Evolutionary conservation across 2,888 invertebrate genomes (phyloP), one percentile per base, ranked within the genome.

Genomic region (Eupithecia vulgata): DNA sequence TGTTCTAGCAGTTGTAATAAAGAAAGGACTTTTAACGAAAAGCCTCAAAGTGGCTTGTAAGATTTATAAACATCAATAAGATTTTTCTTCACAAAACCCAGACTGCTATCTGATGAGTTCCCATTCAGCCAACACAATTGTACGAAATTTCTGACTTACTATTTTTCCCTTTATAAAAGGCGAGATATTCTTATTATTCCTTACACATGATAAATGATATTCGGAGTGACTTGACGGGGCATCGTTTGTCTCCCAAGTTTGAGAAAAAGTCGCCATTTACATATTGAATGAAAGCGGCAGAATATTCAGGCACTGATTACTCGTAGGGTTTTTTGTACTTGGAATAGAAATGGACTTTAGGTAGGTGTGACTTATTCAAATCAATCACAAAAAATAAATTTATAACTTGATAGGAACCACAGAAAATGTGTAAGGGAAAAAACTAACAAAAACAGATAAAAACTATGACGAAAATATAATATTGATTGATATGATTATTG

Each of bases 231-330:
- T 84, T 85, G 87, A 85, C 86, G 83, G 78, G 78, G 75, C 78
- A 83, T 86, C 89, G 87, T 90, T 90, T 89, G 88, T 90, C 89
- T 89, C 83, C 79, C 81, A 83, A 83, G 78, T 80, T 81, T 78
- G 79, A 83, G 84, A 87, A 89, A 88, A 90, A 87, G 83, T 84
- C 45, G 42, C 82, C 86, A 89, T 90, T 90, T 89, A 88, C 90
- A 90, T 90, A 89, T 86, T 83, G 82, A 78, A 80, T 77, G 67
- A 73, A 72, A 75, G 75, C 68, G 70, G 12, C 15, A 3, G 65
- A 42, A 65, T 65, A 42, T 37, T 65, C 40, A 65, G 37, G 2
- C 40, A 73, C 67, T 73, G 45, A 52, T 61, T 69, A 67, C 71
- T 65, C 37, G 12, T 40, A 37, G 37, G 40, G 25, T 37, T 42